These are phyloP conservation scores for Catagonus wagneri DNA, from an alignment of 2,113 vertebrate species.

Conservation along the genomic window DNA sequence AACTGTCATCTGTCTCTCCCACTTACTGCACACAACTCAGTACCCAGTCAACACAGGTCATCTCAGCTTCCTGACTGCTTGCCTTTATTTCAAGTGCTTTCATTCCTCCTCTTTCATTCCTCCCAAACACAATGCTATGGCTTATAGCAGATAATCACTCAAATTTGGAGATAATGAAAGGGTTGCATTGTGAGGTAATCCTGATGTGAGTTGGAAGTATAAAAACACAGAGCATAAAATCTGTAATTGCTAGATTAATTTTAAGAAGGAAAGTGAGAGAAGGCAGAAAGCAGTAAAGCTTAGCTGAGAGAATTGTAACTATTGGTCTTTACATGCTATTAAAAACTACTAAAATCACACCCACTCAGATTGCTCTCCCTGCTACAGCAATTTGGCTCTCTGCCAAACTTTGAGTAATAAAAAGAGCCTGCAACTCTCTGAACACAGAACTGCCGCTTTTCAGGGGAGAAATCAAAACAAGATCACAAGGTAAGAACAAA, in stretches of 20 bases:
- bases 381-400: constrained; percentile 21
- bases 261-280: not conserved
- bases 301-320: not conserved
- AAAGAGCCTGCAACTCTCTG: constrained; percentile 31
- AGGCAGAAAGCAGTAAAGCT: not conserved
- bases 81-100: not conserved
- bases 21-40: not conserved
- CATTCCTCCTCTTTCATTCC: not conserved
- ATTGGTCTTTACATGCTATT: not conserved
- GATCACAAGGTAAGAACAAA: constrained; percentile 69
- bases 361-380: not conserved
- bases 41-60: not conserved
- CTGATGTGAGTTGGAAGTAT: not conserved
- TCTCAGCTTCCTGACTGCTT: not conserved
- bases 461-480: constrained; percentile 22
- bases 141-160: not conserved
- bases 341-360: not conserved
- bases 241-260: not conserved
- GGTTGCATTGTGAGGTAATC: not conserved
- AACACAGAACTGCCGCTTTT: not conserved
- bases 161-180: not conserved
- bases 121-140: not conserved
- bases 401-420: constrained; percentile 70
- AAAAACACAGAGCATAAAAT: not conserved
- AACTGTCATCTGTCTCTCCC: not conserved